Base-by-base conservation (phyloP, 2,888 invertebrate species). In the Cephus runcator region DNA sequence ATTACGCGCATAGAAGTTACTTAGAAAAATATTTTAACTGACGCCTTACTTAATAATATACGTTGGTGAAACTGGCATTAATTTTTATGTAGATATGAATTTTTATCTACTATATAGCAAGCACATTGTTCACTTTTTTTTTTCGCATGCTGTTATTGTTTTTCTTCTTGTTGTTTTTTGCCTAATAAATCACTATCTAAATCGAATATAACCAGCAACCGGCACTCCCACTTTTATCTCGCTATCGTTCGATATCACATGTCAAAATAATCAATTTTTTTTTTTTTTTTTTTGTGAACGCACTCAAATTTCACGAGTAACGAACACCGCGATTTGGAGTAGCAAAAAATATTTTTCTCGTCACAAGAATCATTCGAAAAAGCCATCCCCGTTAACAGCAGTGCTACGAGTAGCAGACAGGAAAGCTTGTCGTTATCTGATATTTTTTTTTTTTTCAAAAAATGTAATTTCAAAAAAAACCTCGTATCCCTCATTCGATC, bases 21-120 rank as follows among this genome's bases (percentile, higher is more conserved):
- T 71, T 71, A 71, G 71, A 71, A 71, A 71, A 71, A 71, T 71
- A 71, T 71, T 71, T 71, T 71, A 71, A 71, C 71, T 71, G 71
- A 71, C 71, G 33, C 71, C 34, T 71, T 71, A 71, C 71, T 71
- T 33, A 71, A 71, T 71, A 71, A 71, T 34, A 71, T 34, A 71
- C 71, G 71, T 71, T 71, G 71, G 71, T 71, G 71, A 71, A 71
- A 71, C 71, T 31, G 71, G 71, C 71, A 33, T 71, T 71, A 30
- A 71, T 71, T 71, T 71, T 71, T 33, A 30, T 34, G 71, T 71
- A 71, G 71, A 71, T 71, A 71, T 34, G 71, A 71, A 71, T 34
- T 71, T 34, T 71, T 33, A 33, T 71, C 34, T 71, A 33, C 15
- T 31, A 71, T 71, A 71, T 71, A 71, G 31, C 33, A 71, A 71